Evolutionary conservation across 2,888 invertebrate genomes (phyloP).

Genomic region (Caenorhabditis doughertyi): DNA sequence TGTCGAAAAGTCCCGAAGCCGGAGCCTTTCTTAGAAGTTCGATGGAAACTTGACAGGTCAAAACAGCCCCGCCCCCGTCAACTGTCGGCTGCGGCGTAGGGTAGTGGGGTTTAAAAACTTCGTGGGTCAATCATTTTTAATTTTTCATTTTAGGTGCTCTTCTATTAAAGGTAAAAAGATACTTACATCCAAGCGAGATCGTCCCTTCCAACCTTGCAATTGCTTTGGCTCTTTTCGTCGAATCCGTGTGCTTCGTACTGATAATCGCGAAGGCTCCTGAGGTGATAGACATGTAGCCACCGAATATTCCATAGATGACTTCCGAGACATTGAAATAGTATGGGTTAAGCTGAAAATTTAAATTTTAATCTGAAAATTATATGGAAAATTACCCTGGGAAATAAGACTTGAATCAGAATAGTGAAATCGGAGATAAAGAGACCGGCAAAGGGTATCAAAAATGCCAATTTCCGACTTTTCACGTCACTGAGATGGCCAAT

Average conservation of each 20-base stretch:
- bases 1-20: too few species aligned
- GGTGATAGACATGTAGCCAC: constrained; percentile 71
- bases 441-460: constrained; percentile 70
- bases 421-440: constrained; percentile 67
- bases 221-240: constrained; percentile 45
- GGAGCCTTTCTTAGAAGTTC: too few species aligned
- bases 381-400: constrained; percentile 23
- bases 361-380: not conserved
- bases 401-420: constrained; percentile 63
- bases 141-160: too few species aligned
- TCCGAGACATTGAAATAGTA: constrained; percentile 69
- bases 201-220: constrained; percentile 65
- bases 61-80: too few species aligned
- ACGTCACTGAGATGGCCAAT: constrained; percentile 67
- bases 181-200: constrained; percentile 68
- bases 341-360: constrained; percentile 34
- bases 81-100: too few species aligned
- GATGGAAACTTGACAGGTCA: too few species aligned
- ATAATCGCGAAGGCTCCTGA: constrained; percentile 64
- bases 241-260: constrained; percentile 39
- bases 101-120: too few species aligned
- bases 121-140: too few species aligned
- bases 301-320: constrained; percentile 68
- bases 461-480: constrained; percentile 65
- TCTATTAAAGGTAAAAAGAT: too few species aligned